Base-by-base conservation (phyloP, 2,797 vertebrate genomes). In the Fistularia commersonii region DNA sequence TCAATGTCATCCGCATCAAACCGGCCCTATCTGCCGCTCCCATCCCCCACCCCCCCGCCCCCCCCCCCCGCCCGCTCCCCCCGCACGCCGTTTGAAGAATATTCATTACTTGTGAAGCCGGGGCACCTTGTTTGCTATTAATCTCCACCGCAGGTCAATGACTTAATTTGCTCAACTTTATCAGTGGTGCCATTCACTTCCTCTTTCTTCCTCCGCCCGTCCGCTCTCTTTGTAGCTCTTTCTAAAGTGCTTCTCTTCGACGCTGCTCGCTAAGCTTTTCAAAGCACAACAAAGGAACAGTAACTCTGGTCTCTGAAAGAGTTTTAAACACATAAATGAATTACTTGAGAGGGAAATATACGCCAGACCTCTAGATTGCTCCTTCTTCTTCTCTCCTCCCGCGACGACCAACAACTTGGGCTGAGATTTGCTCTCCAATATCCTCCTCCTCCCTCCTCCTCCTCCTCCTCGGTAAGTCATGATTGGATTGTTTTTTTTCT, bases 121-220 rank as follows among this genome's bases (percentile, higher is more conserved):
- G 92, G 93, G 91, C 94, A 94, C 92, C 95, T 96, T 95, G 94
- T 95, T 95, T 93, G 90, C 91, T 92, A 93, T 94, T 95, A 94
- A 94, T 93, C 93, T 94, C 92, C 82, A 89, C 89, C 88, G 90
- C 92, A 93, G 95, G 94, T 95, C 94, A 94, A 91, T 90, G 93
- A 92, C 94, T 95, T 94, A 86, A 93, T 97, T 95, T 95, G 90
- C 91, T 89, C 90, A 93, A 93, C 90, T 93, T 92, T 90, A 90
- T 94, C 91, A 90, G 87, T 79, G 88, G 87, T 90, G 89, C 91
- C 92, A 93, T 83, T 81, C 78, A 87, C 81, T 81, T 78, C 52
- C 48, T 64, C 82, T 85, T 83, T 81, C 77, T 79, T 79, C 77
- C 72, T 70, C 69, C 75, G 41, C 74, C 76, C 77, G 74, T 74